phyloP scores from a whole-genome alignment of 64 coral and sea anemone species.

The Anthopleura sola region DNA sequence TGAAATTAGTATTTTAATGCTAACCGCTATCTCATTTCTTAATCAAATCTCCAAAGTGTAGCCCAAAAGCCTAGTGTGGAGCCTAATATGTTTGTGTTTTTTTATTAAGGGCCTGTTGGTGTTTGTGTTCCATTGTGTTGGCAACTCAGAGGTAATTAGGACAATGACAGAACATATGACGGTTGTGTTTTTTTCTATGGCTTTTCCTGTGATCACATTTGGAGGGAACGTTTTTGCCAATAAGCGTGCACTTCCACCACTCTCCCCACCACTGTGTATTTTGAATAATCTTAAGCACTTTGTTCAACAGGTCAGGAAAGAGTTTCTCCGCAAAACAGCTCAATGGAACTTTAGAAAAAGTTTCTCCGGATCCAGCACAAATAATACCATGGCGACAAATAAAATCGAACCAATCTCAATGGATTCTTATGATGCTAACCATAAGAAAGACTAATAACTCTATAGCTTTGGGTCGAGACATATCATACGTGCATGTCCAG shows the following conservation, averaged over 20 bases:
- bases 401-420: neutral
- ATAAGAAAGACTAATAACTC: neutral
- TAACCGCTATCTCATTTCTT: neutral
- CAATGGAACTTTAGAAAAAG: slow-evolving; percentile 1
- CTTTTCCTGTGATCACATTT: too few relatives aligned
- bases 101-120: slow-evolving; percentile 24
- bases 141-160: slow-evolving; percentile 41
- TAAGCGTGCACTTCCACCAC: too few relatives aligned
- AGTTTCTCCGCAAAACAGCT: neutral
- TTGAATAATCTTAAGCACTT: too few relatives aligned
- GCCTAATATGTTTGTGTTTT: neutral
- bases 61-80: too few relatives aligned
- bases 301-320: neutral
- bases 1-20: too few relatives aligned
- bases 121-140: slow-evolving; percentile 46
- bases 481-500: too few relatives aligned
- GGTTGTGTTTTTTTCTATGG: neutral
- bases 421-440: neutral
- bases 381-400: neutral
- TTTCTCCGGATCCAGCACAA: neutral
- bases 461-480: neutral
- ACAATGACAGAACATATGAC: neutral
- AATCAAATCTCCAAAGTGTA: neutral
- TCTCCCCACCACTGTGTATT: too few relatives aligned
- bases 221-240: too few relatives aligned